Base-by-base conservation (phyloP, 2,113 vertebrate species). In the Sporophila hypoxantha region DNA sequence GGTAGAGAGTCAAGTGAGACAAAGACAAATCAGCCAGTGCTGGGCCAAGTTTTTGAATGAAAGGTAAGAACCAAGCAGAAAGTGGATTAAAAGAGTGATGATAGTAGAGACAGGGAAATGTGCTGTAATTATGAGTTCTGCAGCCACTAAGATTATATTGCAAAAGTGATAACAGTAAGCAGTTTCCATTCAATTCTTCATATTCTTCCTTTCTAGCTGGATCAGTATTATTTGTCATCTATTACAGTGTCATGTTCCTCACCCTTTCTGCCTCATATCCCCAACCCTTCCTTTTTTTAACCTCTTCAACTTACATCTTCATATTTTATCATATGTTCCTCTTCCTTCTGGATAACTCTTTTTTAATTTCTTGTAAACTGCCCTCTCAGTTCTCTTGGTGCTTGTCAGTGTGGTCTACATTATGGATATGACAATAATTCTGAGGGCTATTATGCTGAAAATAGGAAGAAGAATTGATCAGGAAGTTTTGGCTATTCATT, bases 91-190 rank as follows among this genome's bases (percentile, higher is more conserved):
- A 89, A 78, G 74, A 59, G n/a, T 47, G 14, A 47, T 77, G 55
- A 62, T 42, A 71, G 71, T 26, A 88, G 59, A 62, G n/a, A 60
- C 47, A 60, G 27, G 39, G 60, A 91, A 91, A 90, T 67, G 49
- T 57, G 59, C n/a, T 49, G 15, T 76, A 76, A 65, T 73, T 92
- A 47, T 60, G 67, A 85, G 36, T 88, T 94, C 70, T 94, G 52
- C 55, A 89, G 36, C 41, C 62, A 47, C 44, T 41, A 81, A 88
- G 56, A 86, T 95, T 82, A 84, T 56, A 84, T 93, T 64, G 44
- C 29, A 73, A 91, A 93, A 55, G 19, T 62, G 82, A 64, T 76
- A 92, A 71, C 41, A 71, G 68, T 75, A 81, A 93, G 67, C 27
- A 66, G n/a, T 73, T 94, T 84, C 64, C 44, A 82, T 88, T 86